Conservation (phyloP, 2,888 invertebrate genomes). For the Meta bourneti region DNA sequence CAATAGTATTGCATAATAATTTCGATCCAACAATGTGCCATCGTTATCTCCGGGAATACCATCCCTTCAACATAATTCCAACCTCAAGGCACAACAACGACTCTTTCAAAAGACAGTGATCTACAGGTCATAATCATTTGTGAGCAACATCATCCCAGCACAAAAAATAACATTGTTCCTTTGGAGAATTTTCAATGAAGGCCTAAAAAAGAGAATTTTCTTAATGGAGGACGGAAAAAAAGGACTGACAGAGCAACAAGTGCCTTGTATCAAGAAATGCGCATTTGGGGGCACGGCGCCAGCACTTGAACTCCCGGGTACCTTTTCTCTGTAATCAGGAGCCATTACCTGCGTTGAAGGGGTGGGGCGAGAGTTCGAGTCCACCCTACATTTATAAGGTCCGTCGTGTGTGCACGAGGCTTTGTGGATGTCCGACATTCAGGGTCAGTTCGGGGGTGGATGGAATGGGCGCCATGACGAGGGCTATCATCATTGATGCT, state of each 20-base stretch:
- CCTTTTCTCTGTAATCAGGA: conserved; percentile 69
- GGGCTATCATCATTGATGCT: conserved; percentile 41
- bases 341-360: conserved; percentile 68
- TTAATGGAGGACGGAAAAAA: conserved; percentile 57
- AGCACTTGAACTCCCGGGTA: conserved; percentile 20
- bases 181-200: conserved; percentile 71
- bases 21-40: not conserved
- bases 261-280: conserved; percentile 41
- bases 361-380: conserved; percentile 46
- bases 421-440: conserved; percentile 64
- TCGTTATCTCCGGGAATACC: conserved; percentile 66
- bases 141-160: conserved; percentile 46
- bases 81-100: conserved; percentile 47
- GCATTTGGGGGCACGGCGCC: conserved; percentile 66
- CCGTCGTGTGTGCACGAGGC: conserved; percentile 61
- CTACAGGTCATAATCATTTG: conserved; percentile 74
- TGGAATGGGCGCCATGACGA: conserved; percentile 24
- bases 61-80: conserved; percentile 30
- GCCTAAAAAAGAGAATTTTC: conserved; percentile 25
- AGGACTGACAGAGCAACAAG: conserved; percentile 58
- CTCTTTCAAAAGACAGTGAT: conserved; percentile 36
- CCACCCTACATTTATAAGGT: conserved; percentile 71
- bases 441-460: conserved; percentile 65
- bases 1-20: conserved; percentile 31
- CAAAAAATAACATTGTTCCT: conserved; percentile 70